These are phyloP conservation scores for Cyanocitta stelleri DNA, from an alignment of 2,113 vertebrate genomes.

Conservation along the genomic window DNA sequence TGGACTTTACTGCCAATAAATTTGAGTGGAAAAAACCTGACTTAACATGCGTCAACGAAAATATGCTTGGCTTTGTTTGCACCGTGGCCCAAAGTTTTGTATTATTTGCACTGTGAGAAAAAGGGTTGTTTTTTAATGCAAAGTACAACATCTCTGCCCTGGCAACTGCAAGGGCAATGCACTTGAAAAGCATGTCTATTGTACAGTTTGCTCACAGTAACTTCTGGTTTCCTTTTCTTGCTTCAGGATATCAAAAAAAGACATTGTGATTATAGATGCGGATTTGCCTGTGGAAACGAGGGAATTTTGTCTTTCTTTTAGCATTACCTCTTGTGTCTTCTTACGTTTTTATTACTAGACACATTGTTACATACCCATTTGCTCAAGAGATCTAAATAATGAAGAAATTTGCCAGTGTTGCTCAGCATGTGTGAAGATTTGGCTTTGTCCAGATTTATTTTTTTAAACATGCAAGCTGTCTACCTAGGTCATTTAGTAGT, in stretches of 20 bases:
- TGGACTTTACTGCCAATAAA: background rate
- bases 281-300: background rate
- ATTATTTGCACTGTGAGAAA: background rate
- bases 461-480: background rate
- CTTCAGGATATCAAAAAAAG: background rate
- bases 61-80: background rate
- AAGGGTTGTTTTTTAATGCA: accelerated
- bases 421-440: background rate
- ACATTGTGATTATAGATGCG: background rate
- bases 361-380: background rate
- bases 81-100: background rate
- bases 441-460: background rate
- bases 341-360: background rate
- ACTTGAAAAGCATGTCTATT: background rate
- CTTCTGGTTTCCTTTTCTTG: background rate
- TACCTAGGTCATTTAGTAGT: background rate
- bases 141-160: background rate
- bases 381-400: background rate
- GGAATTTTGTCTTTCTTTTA: background rate
- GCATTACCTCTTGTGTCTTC: background rate
- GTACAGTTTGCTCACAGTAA: background rate
- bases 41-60: background rate
- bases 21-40: background rate
- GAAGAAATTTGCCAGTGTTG: background rate
- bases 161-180: background rate